phyloP scores from a whole-genome alignment of 2,797 vertebrate species.

The Acrocephalus scirpaceus region DNA sequence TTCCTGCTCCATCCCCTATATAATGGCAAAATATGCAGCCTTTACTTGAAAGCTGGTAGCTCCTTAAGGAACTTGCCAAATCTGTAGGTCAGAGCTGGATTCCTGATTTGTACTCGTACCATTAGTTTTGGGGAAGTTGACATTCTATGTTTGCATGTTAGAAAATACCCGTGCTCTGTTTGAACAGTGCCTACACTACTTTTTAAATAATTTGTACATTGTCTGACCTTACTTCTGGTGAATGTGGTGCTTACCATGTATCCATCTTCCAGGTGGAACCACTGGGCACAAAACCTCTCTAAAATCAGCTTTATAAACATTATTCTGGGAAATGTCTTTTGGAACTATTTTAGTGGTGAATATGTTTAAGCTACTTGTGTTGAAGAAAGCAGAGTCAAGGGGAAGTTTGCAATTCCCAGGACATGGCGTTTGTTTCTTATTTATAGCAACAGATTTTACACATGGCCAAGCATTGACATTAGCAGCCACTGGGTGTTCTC shows the following conservation, averaged over 20 bases:
- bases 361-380: neutral
- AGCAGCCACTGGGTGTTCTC: neutral
- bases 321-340: neutral
- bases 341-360: neutral
- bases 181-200: neutral
- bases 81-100: neutral
- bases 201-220: neutral
- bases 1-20: neutral
- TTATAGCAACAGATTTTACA: conserved; percentile 14
- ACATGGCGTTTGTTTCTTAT: neutral
- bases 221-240: neutral
- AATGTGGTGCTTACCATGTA: neutral
- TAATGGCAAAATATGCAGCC: neutral
- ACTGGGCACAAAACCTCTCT: neutral
- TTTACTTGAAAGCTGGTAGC: neutral
- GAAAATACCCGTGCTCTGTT: neutral
- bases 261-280: neutral
- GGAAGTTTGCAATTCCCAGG: neutral
- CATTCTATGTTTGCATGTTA: neutral
- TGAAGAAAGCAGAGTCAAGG: neutral
- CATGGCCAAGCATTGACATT: neutral
- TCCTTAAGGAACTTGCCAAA: neutral
- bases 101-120: neutral
- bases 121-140: neutral
- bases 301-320: neutral